Evolutionary conservation across 2,797 vertebrate genomes (phyloP).

Genomic region (Galagoides demidoff): DNA sequence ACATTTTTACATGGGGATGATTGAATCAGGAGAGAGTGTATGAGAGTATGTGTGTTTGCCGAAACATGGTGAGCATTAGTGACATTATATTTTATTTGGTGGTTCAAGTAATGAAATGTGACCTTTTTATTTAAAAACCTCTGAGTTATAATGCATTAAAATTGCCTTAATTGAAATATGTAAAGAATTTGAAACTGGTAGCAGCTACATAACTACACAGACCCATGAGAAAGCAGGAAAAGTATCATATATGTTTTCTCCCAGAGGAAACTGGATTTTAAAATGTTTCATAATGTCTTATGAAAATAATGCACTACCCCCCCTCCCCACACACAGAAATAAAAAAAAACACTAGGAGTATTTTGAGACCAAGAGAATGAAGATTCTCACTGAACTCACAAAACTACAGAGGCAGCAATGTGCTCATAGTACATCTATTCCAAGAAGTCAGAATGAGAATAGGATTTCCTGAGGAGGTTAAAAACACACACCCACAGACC

Average conservation of each 20-base stretch:
- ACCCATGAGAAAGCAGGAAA: not conserved
- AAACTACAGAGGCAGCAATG: not conserved
- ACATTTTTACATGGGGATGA: not conserved
- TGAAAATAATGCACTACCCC: not conserved
- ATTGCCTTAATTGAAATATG: conserved; percentile 50
- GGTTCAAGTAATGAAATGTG: conserved; percentile 1
- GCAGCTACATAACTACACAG: not conserved
- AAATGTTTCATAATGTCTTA: not conserved
- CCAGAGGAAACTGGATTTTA: not conserved
- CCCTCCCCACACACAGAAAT: no score
- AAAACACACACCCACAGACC: not conserved
- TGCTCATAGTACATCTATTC: not conserved
- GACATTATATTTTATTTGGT: not conserved
- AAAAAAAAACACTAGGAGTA: not conserved
- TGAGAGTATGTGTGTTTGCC: not conserved
- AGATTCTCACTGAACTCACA: not conserved
- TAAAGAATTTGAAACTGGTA: conserved; percentile 35
- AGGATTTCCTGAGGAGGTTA: not conserved
- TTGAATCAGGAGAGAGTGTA: not conserved
- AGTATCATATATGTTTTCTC: not conserved
- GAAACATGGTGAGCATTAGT: not conserved
- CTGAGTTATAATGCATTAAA: not conserved
- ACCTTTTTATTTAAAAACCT: conserved; percentile 6
- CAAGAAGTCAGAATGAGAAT: not conserved
- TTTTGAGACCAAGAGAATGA: not conserved